Evolutionary conservation across 1,140 invertebrate species (phyloP), one percentile per base, ranked within the genome.

Genomic region (Phocides pigmalion): DNA sequence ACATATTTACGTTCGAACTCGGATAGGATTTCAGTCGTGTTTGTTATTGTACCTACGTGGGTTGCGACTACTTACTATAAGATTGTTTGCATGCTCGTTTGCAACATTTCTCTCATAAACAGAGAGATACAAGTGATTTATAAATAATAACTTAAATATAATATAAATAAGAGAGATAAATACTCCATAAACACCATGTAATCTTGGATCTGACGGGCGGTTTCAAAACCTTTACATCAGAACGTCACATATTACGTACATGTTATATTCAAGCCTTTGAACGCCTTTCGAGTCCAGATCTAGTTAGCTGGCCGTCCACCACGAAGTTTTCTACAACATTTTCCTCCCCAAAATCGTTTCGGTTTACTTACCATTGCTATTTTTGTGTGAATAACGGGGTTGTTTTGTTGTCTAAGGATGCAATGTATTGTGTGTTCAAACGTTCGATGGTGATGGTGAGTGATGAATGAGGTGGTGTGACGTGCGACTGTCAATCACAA

Each of bases 401-500:
- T 17, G n/a, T 39, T 15, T 44, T 4, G 12, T 4, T 2, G n/a
- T 51, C 47, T 15, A 15, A 49, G 39, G 9, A 12, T 49, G 72
- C 28, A 70, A 78, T 82, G 81, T 65, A 79, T 70, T 17, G n/a
- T 9, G 46, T 70, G 37, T 49, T 25, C 11, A 37, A 32, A 6
- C 39, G 53, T 66, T 14, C 41, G 14, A 47, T 75, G 20, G 65
- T 49, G 53, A 66, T 46, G 53, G 58, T 71, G 69, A 64, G 66
- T 73, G 72, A 76, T 78, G 72, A 76, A 80, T 77, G 64, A 64
- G 69, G 41, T 69, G 69, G 70, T 79, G 79, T 86, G 84, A 86
- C 83, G 83, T 81, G 68, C 58, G 66, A 70, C 77, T 87, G 84
- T 89, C 87, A 87, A 89, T 89, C 87, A 89, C 87, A 89, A 89